Conservation (phyloP, 2,888 invertebrate genomes). For the Drosophila villosipedis region DNA sequence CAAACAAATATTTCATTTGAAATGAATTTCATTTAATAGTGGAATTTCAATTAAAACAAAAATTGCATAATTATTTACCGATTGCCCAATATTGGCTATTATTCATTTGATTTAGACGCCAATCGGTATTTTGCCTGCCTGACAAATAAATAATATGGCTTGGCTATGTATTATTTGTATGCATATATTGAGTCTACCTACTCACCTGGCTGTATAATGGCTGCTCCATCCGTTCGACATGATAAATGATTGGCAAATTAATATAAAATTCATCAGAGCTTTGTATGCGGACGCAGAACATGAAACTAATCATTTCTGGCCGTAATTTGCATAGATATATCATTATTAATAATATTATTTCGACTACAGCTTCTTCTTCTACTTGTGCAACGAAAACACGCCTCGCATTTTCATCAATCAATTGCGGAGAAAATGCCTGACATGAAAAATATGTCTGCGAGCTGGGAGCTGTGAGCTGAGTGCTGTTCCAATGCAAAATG, state of each 20-base stretch:
- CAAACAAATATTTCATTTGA: neutral
- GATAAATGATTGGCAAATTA: constrained; percentile 76
- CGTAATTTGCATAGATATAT: constrained; percentile 79
- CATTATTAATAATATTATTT: constrained; percentile 74
- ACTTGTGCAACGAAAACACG: constrained; percentile 48
- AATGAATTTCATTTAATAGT: neutral
- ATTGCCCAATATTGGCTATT: neutral
- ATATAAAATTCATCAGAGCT: constrained; percentile 61
- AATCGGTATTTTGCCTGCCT: neutral
- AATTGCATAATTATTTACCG: neutral
- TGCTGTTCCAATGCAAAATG: constrained; percentile 68
- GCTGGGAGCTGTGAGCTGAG: constrained; percentile 15
- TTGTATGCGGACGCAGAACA: constrained; percentile 40
- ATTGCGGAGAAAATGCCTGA: constrained; percentile 47
- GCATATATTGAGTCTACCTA: neutral
- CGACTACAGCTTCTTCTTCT: neutral
- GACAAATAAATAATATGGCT: neutral
- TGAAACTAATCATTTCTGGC: constrained; percentile 71
- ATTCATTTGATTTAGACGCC: neutral
- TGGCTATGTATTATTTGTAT: neutral
- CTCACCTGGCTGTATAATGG: neutral
- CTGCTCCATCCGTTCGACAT: constrained; percentile 12
- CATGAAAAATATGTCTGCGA: constrained; percentile 75
- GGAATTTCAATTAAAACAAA: neutral
- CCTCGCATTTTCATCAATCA: constrained; percentile 75